Evolutionary conservation across 2,888 invertebrate genomes (phyloP).

Genomic region (Agrotis puta): DNA sequence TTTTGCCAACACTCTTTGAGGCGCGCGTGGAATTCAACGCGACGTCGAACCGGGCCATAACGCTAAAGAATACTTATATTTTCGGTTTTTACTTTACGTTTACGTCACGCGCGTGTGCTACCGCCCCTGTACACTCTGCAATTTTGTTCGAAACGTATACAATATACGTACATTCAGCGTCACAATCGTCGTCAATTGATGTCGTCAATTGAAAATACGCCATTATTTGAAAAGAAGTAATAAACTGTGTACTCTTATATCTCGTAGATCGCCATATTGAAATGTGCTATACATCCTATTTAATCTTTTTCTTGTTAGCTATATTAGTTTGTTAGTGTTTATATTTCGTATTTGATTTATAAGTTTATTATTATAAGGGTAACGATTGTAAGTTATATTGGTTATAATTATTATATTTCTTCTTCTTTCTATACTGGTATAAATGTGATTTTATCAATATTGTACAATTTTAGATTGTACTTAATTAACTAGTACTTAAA

Average conservation of each 20-base stretch:
- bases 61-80: too few species aligned
- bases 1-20: too few species aligned
- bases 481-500: conserved; percentile 47
- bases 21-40: too few species aligned
- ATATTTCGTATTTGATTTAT: too few species aligned
- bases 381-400: conserved; percentile 7
- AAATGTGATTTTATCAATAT: conserved; percentile 39
- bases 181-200: too few species aligned
- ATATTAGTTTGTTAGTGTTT: neutral
- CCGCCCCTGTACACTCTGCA: too few species aligned
- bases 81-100: too few species aligned
- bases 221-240: neutral
- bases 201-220: too few species aligned
- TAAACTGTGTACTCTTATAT: conserved; percentile 10
- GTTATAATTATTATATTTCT: neutral
- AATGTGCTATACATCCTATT: conserved; percentile 29
- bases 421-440: conserved; percentile 16
- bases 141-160: too few species aligned
- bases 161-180: too few species aligned
- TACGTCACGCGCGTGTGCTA: too few species aligned
- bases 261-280: conserved; percentile 18
- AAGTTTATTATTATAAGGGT: conserved; percentile 12
- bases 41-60: too few species aligned
- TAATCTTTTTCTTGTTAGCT: neutral
- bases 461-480: conserved; percentile 46